phyloP scores from a whole-genome alignment of 2,888 invertebrate species.

The Zygothrica quintamaculata region DNA sequence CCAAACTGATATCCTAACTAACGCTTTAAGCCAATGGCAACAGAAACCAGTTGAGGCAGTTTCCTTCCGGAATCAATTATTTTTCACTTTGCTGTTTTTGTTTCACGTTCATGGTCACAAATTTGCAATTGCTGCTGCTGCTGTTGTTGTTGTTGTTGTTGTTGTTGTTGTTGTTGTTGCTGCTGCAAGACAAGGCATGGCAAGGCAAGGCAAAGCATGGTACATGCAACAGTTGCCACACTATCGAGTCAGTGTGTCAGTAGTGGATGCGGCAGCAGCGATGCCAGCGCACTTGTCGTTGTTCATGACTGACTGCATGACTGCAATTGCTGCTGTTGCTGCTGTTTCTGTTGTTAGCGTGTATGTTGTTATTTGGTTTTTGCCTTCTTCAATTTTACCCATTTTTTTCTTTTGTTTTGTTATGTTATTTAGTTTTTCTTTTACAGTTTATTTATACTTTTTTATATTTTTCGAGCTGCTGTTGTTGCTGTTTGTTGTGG shows the following conservation, averaged over 20 bases:
- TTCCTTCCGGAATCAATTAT: slow-evolving; percentile 85
- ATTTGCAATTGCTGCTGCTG: slow-evolving; percentile 38
- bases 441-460: slow-evolving; percentile 27
- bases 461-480: slow-evolving; percentile 16
- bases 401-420: slow-evolving; percentile 26
- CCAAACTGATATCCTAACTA: slow-evolving; percentile 39
- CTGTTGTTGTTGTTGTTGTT: slow-evolving; percentile 15
- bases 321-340: slow-evolving; percentile 30
- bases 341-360: slow-evolving; percentile 18
- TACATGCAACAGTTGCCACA: slow-evolving; percentile 48
- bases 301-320: slow-evolving; percentile 58
- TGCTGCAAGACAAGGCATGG: no score
- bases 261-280: slow-evolving; percentile 43
- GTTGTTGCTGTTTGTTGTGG: slow-evolving; percentile 19
- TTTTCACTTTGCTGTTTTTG: slow-evolving; percentile 61
- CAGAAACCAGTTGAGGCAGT: slow-evolving; percentile 82
- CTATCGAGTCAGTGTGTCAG: slow-evolving; percentile 50
- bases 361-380: slow-evolving; percentile 11
- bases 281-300: slow-evolving; percentile 27
- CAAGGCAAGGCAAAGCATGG: no score
- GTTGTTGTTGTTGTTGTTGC: slow-evolving; percentile 43
- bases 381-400: slow-evolving; percentile 40
- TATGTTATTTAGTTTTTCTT: slow-evolving; percentile 16
- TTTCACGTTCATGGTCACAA: slow-evolving; percentile 76
- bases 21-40: slow-evolving; percentile 26